Evolutionary conservation across 2,888 invertebrate genomes (phyloP), one percentile per base, ranked within the genome.

Genomic region (Perizoma affinitatum): DNA sequence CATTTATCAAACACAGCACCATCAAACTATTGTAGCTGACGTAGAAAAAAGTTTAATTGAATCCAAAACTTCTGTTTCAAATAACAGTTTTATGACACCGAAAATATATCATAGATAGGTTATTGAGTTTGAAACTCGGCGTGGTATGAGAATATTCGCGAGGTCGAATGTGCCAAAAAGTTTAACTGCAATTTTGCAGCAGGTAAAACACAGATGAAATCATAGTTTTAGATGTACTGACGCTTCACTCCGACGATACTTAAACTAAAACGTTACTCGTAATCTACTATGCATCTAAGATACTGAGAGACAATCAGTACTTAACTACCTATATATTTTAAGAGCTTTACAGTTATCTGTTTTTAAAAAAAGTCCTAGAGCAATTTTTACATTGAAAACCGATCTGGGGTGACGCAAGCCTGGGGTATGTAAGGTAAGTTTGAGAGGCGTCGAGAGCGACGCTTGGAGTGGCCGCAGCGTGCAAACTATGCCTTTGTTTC

Each of bases 401-500:
- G 10, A 22, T 22, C 44, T 40, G 50, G 36, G 48, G 51, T 61
- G 57, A 45, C 44, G 36, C 46, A 54, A 49, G 49, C 34, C 36
- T 42, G 48, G 44, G 38, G 22, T 22, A 22, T 22, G 22, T 48
- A 53, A 56, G 78, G 80, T 77, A 79, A 83, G 80, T 77, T 81
- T 73, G 76, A 74, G 79, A 78, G 83, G 83, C 75, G 82, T 78
- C 76, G 66, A 66, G 72, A 73, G 68, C 75, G 76, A 72, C 79
- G 70, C 72, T 70, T 78, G 71, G 73, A 83, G 84, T 79, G 83
- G 78, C 73, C 76, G 76, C 71, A 78, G 80, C 78, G 76, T 80
- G 82, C 79, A 72, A 84, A 80, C 82, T 85, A 83, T 84, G 80
- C 79, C 78, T 80, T 80, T 80, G 82, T 79, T 73, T 73, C 67